Base-by-base conservation (phyloP, 2,888 invertebrate species). In the Catonia carolina region DNA sequence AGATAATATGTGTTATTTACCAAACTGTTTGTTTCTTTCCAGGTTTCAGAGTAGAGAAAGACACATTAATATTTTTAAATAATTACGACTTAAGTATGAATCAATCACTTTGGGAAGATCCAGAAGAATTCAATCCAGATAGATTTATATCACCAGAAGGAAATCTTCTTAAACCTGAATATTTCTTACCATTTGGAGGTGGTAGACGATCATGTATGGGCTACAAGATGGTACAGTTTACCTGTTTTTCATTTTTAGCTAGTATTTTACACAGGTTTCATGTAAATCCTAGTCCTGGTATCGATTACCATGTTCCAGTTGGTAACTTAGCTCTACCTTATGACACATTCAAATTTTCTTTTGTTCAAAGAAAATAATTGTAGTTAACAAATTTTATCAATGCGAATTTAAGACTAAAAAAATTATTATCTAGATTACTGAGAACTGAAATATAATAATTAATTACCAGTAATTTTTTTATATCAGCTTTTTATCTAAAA, bases 141-240 rank as follows among this genome's bases (percentile, higher is more conserved):
- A 72, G 84, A 63, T 84, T 84, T 67, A 66, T 84, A n/a, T 64
- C 63, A 14, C 35, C 60, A 4, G 72, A 77, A 17, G 79, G 78
- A 1, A 70, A 71, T 45, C 68, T 84, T 12, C 65, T 73, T 2
- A 84, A 83, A 64, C 83, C 84, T 1, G 80, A 82, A 23, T 75
- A 80, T 66, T 84, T 84, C 67, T 69, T 84, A 17, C 84, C 84
- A 0, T 84, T 84, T 68, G 82, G 83, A 1, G 80, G 80, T 3
- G 84, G 84, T 0, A 74, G 79, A 60, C 72, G 84, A 36, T 80
- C 82, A 31, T 84, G 84, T 69, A 79, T 84, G 78, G 84, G 84
- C 1, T 82, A 82, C 71, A 82, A 81, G 67, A 74, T 84, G 72
- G 82, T 83, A 0, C 80, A 82, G 62, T 74, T 79, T 50, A 67